Evolutionary conservation across 2,797 vertebrate species (phyloP).

Genomic region (Clamator glandarius): DNA sequence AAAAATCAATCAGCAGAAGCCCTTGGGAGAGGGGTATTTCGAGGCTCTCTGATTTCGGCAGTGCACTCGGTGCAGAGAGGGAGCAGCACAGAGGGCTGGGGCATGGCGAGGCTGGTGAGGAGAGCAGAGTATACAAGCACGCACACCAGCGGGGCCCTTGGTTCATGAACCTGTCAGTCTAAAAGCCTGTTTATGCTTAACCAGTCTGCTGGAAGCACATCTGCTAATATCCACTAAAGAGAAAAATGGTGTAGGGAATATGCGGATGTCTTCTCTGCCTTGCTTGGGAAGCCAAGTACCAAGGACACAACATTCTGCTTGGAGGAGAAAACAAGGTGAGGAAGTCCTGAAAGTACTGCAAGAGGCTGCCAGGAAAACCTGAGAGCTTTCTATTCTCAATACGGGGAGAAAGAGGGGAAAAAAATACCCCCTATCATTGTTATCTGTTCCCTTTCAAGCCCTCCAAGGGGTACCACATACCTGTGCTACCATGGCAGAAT

Average conservation of each 20-base stretch:
- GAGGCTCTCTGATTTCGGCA: background rate
- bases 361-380: background rate
- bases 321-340: conserved; percentile 15
- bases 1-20: conserved; percentile 19
- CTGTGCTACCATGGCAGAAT: background rate
- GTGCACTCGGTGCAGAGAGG: background rate
- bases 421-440: rapidly evolving
- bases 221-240: conserved; percentile 73
- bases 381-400: background rate
- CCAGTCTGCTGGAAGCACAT: conserved; percentile 76
- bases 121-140: background rate
- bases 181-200: conserved; percentile 72
- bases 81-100: background rate
- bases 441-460: background rate
- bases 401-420: rapidly evolving
- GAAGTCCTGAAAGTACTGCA: background rate
- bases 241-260: conserved; percentile 72
- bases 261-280: background rate
- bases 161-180: conserved; percentile 67
- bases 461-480: background rate
- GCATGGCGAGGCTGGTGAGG: background rate
- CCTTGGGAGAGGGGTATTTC: conserved; percentile 4
- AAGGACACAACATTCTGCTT: background rate
- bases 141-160: background rate
- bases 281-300: conserved; percentile 22